Conservation (phyloP, 2,113 vertebrate genomes). For the Microtus richardsoni region DNA sequence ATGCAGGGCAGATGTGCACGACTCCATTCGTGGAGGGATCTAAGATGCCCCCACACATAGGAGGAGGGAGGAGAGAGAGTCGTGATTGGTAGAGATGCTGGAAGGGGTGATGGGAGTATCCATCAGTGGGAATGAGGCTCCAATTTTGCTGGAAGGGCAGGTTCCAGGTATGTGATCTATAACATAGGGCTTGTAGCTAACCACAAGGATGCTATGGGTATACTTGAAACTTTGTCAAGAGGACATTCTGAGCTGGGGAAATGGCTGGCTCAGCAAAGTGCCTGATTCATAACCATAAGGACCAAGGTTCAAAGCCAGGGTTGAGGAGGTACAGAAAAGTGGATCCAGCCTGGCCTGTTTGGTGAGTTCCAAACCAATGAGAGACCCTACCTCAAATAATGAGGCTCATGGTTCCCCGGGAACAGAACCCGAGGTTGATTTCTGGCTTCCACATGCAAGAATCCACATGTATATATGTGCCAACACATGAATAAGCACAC, state of each 20-base stretch:
- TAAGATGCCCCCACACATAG: neutral
- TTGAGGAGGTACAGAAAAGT: too few species aligned
- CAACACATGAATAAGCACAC: neutral
- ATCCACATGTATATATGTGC: neutral
- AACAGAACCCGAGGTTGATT: neutral
- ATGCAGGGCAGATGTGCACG: too few species aligned
- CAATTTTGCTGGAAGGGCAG: fast-evolving
- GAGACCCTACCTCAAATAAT: neutral
- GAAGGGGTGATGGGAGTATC: fast-evolving
- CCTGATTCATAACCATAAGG: neutral
- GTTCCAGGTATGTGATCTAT: fast-evolving
- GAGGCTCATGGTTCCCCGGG: too few species aligned
- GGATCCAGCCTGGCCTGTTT: neutral
- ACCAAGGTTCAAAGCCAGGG: neutral
- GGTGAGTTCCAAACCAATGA: neutral
- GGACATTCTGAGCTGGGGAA: neutral
- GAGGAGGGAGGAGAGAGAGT: neutral
- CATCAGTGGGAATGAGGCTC: fast-evolving
- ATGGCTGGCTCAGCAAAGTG: neutral
- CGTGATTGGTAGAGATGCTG: neutral
- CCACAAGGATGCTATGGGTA: too few species aligned
- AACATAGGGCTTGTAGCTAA: fast-evolving
- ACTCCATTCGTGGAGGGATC: neutral
- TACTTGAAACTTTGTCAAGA: neutral
- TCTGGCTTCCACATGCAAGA: neutral